Evolutionary conservation across 2,888 invertebrate species (phyloP), one percentile per base, ranked within the genome.

Genomic region (Choristoneura rosaceana): DNA sequence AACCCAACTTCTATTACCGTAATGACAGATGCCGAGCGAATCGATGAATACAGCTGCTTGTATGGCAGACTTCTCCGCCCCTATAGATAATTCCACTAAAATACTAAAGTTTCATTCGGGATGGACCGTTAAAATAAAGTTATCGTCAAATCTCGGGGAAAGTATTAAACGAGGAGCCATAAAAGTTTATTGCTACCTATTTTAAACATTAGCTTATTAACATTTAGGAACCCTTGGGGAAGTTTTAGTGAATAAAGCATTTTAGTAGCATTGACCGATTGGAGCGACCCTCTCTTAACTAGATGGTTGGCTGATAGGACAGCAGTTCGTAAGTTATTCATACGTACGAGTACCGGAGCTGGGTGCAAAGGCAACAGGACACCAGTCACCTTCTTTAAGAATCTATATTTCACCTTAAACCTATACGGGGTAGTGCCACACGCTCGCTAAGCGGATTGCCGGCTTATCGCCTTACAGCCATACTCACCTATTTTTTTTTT

Each of bases 331-430:
- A 9, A 64, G 34, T 47, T 10, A 45, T 50, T 64, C 14, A 43
- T 61, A 61, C 34, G 25, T 12, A 14, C 59, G 8, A 45, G 38
- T 17, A 25, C 41, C 15, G 33, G 3, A n/a, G 33, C n/a, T 14
- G 47, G 41, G 60, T 52, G 43, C 43, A 60, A 41, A 59, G 74
- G 77, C 75, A 76, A 79, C 78, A 76, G 74, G 80, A 82, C 79
- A 77, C 78, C 78, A 75, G 69, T 61, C 71, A 69, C 77, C 80
- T 86, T 87, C 84, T 89, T 91, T 89, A 89, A 83, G 83, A 88
- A 90, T 86, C 90, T 92, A 91, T 93, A 93, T 91, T 90, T 85
- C 86, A 88, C 84, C 85, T 85, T 90, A 90, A 91, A 90, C 90
- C 90, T 87, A 82, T 77, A 78, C 76, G 79, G 84, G 81, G 79